These are phyloP conservation scores for Microcebus jonahi DNA, from an alignment of 2,113 vertebrate genomes.

Conservation along the genomic window DNA sequence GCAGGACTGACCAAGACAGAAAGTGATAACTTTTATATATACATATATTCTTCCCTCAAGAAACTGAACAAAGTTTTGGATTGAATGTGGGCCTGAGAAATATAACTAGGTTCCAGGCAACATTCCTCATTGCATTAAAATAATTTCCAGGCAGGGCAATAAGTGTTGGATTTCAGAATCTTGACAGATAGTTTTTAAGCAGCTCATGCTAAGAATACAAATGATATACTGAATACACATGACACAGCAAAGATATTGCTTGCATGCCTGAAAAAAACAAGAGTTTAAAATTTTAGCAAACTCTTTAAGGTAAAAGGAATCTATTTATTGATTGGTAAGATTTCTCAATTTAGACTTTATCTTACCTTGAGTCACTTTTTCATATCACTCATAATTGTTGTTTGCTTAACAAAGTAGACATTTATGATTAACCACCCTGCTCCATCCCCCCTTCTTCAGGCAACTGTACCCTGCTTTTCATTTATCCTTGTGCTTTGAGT, in stretches of 20 bases:
- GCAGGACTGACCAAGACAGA: background rate
- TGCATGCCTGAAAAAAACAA: background rate
- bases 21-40: background rate
- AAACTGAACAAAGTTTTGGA: background rate
- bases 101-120: background rate
- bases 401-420: background rate
- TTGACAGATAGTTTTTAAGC: slow-evolving; percentile 41
- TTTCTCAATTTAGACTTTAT: background rate
- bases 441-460: background rate
- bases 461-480: background rate
- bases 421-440: background rate
- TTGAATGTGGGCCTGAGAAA: background rate
- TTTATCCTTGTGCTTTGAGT: background rate
- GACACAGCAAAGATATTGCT: slow-evolving; percentile 8
- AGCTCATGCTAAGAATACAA: slow-evolving; percentile 44
- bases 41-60: background rate
- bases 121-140: background rate
- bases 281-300: slow-evolving; percentile 39
- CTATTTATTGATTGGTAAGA: background rate
- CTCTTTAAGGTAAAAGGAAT: background rate
- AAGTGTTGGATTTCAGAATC: background rate
- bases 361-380: background rate
- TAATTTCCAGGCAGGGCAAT: background rate
- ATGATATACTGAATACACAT: slow-evolving; percentile 21
- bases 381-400: background rate